phyloP scores from a whole-genome alignment of 1,140 invertebrate species.

The Mycetomoellerius zeteki region DNA sequence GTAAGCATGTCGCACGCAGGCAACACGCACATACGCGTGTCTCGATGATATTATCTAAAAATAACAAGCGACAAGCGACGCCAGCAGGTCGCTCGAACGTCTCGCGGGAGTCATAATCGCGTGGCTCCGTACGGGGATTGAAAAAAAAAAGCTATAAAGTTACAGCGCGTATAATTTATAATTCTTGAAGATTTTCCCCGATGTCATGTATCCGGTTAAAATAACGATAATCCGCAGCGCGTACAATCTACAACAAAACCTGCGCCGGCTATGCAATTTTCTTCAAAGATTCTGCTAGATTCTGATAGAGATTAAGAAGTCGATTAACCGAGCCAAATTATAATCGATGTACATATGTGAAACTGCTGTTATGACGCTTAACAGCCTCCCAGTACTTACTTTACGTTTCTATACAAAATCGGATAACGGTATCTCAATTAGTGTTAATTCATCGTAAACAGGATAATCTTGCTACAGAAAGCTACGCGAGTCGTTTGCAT shows the following conservation, averaged over 20 bases:
- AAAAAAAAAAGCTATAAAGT: constrained; percentile 49
- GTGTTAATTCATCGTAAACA: constrained; percentile 43
- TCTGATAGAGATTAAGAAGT: constrained; percentile 36
- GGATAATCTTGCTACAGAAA: constrained; percentile 35
- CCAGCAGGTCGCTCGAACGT: constrained; percentile 27
- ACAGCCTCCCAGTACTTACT: background rate
- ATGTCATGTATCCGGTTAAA: constrained; percentile 31
- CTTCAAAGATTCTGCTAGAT: constrained; percentile 35
- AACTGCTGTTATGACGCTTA: background rate
- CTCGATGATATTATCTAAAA: constrained; percentile 55
- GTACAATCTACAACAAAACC: constrained; percentile 45
- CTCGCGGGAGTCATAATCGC: constrained; percentile 50
- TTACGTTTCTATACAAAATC: background rate
- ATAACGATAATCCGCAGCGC: constrained; percentile 43
- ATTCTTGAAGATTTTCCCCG: constrained; percentile 42
- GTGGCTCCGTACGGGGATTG: constrained; percentile 11
- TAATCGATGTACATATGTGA: background rate
- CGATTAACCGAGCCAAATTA: constrained; percentile 5
- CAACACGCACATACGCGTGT: constrained; percentile 25
- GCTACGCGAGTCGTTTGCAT: constrained; percentile 28
- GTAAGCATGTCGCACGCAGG: background rate
- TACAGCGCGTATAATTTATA: constrained; percentile 56
- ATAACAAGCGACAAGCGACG: constrained; percentile 53
- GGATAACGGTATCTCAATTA: constrained; percentile 30
- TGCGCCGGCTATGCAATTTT: constrained; percentile 48